Evolutionary conservation across 2,888 invertebrate species (phyloP).

Genomic region (Sinopyrophorus schimmeli): DNA sequence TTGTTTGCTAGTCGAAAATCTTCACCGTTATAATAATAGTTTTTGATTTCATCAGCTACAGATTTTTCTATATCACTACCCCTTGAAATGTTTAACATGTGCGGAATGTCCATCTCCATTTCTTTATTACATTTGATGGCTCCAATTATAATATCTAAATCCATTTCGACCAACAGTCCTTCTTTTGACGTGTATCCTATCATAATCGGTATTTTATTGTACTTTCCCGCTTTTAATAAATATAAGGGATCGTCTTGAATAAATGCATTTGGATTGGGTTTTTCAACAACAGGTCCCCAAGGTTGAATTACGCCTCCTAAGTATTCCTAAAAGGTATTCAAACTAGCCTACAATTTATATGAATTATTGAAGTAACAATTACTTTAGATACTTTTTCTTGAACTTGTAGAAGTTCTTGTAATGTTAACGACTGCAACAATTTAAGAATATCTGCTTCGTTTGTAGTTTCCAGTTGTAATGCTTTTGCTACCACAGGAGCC

Average conservation of each 20-base stretch:
- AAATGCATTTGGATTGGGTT: slow-evolving; percentile 35
- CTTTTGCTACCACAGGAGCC: slow-evolving; percentile 40
- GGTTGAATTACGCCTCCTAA: slow-evolving; percentile 21
- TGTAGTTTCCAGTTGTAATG: slow-evolving; percentile 5
- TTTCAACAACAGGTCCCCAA: slow-evolving; percentile 37
- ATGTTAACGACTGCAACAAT: slow-evolving; percentile 43
- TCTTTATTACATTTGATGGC: slow-evolving; percentile 23
- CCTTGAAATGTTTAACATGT: slow-evolving; percentile 28
- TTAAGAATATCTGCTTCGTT: slow-evolving; percentile 49
- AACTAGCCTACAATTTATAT: no score
- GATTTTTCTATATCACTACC: slow-evolving; percentile 30
- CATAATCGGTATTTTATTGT: slow-evolving; percentile 42
- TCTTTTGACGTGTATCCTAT: slow-evolving; percentile 42
- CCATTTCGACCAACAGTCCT: slow-evolving; percentile 39
- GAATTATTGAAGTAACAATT: slow-evolving; percentile 11
- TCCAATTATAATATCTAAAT: slow-evolving; percentile 26
- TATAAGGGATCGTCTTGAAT: slow-evolving; percentile 39
- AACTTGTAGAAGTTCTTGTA: slow-evolving; percentile 21
- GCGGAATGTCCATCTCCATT: slow-evolving; percentile 36
- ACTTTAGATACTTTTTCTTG: slow-evolving; percentile 33
- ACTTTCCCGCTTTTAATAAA: slow-evolving; percentile 37
- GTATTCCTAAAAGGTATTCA: slow-evolving; percentile 25
- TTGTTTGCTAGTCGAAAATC: slow-evolving; percentile 25
- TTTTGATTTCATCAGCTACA: slow-evolving; percentile 32
- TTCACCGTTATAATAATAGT: slow-evolving; percentile 34